A percentile compares a stretch with the other conserved stretches of the same genome.
phyloP scores from a whole-genome alignment of 2,888 invertebrate species.

The Cantharis nigra region DNA sequence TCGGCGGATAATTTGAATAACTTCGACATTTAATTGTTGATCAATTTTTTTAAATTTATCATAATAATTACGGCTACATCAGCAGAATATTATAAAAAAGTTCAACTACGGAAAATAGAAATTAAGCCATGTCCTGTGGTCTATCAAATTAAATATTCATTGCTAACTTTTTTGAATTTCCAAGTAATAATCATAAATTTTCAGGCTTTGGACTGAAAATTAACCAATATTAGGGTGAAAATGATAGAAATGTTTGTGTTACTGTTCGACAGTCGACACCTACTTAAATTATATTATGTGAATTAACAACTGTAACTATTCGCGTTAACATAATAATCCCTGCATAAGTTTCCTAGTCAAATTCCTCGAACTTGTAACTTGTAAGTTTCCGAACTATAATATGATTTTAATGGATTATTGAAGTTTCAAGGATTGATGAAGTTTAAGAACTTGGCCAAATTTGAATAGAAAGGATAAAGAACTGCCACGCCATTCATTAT shows the following conservation, averaged over 20 bases:
- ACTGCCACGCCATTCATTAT: slow-evolving; percentile 7
- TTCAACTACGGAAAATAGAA: no score
- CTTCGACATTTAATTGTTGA: no score
- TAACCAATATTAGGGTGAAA: background rate
- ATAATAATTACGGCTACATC: no score
- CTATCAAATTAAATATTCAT: no score
- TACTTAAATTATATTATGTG: background rate
- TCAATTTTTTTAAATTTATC: no score
- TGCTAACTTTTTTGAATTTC: no score
- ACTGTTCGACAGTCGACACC: background rate
- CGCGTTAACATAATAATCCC: slow-evolving; percentile 17
- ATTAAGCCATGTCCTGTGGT: no score
- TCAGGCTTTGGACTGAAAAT: background rate
- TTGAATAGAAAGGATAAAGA: slow-evolving; percentile 7
- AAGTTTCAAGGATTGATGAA: slow-evolving; percentile 16
- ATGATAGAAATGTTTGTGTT: slow-evolving; percentile 3
- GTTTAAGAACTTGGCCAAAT: slow-evolving; percentile 12
- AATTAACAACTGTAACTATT: slow-evolving; percentile 5
- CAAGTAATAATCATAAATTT: background rate
- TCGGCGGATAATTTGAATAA: no score
- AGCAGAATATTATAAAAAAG: no score
- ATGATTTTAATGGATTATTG: slow-evolving; percentile 17
- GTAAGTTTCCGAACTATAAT: slow-evolving; percentile 10
- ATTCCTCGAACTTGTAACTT: slow-evolving; percentile 7
- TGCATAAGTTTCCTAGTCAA: slow-evolving; percentile 17